Evolutionary conservation across 2,888 invertebrate species (phyloP).

Genomic region (Aspidiotus rigidus): DNA sequence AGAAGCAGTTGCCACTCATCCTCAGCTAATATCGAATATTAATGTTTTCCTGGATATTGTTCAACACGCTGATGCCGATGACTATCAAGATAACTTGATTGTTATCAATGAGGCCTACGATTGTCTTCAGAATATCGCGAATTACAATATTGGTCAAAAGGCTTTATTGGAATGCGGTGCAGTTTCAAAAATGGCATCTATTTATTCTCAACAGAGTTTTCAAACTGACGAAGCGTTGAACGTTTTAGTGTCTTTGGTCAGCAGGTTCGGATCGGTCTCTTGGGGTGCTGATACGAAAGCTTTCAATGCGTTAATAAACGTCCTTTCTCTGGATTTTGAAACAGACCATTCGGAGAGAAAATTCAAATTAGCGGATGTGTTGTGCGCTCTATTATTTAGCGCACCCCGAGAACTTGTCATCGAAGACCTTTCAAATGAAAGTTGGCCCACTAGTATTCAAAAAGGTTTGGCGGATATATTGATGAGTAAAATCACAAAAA

Average conservation of each 20-base stretch:
- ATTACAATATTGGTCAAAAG: slow-evolving; percentile 66
- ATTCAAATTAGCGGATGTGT: slow-evolving; percentile 74
- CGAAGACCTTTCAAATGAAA: slow-evolving; percentile 58
- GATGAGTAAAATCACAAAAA: slow-evolving; percentile 74
- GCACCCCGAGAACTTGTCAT: slow-evolving; percentile 59
- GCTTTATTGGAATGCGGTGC: slow-evolving; percentile 68
- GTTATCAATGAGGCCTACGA: slow-evolving; percentile 78
- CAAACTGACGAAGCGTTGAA: slow-evolving; percentile 81
- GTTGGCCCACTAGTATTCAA: slow-evolving; percentile 72
- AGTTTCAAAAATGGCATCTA: slow-evolving; percentile 71
- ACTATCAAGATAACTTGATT: slow-evolving; percentile 75
- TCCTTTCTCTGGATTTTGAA: slow-evolving; percentile 77
- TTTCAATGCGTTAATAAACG: slow-evolving; percentile 71
- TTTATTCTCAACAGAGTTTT: slow-evolving; percentile 78
- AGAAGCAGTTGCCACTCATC: slow-evolving; percentile 66
- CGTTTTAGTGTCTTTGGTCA: slow-evolving; percentile 65
- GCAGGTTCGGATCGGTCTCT: slow-evolving; percentile 59
- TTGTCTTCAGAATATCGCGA: slow-evolving; percentile 72
- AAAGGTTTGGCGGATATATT: slow-evolving; percentile 75
- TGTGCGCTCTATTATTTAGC: slow-evolving; percentile 63
- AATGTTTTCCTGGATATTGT: slow-evolving; percentile 76
- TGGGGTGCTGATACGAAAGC: slow-evolving; percentile 71
- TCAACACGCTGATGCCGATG: slow-evolving; percentile 65
- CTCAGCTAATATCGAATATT: slow-evolving; percentile 72
- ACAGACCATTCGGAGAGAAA: slow-evolving; percentile 80